phyloP scores from a whole-genome alignment of 2,113 vertebrate species.

The Acinonyx jubatus region DNA sequence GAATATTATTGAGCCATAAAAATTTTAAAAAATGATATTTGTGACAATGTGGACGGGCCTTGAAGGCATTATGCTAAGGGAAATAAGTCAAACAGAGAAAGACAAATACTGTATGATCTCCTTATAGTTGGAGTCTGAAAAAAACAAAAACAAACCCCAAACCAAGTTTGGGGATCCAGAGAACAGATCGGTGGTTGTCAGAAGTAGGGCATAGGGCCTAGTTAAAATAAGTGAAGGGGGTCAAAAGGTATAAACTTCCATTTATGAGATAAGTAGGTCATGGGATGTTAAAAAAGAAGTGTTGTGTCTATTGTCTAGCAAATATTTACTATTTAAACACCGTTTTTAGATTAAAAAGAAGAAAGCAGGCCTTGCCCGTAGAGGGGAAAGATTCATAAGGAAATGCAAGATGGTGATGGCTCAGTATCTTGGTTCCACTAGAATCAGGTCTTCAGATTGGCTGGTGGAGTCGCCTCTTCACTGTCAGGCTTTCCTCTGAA shows the following conservation, averaged over 20 bases:
- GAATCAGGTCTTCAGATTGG: not conserved
- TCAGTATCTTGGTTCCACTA: not conserved
- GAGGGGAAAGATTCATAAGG: not conserved
- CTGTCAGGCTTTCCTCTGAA: not conserved
- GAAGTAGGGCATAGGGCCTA: not conserved
- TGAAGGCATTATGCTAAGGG: not conserved
- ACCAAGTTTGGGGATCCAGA: not conserved
- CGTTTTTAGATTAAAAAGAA: not conserved
- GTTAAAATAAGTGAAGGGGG: not conserved
- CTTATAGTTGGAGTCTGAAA: not conserved
- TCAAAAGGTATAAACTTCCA: not conserved
- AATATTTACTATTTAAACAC: not conserved
- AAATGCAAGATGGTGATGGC: not conserved
- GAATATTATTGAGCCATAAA: not conserved
- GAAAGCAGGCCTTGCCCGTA: too few species aligned
- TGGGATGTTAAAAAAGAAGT: not conserved
- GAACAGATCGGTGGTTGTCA: not conserved
- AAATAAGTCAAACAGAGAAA: not conserved
- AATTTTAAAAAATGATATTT: not conserved
- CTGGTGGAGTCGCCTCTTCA: not conserved
- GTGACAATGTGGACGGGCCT: not conserved
- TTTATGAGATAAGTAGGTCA: not conserved
- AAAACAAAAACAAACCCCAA: not conserved
- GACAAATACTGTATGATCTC: not conserved
- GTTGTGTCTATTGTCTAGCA: not conserved